These are phyloP conservation scores for Rhingia campestris DNA, from an alignment of 2,888 invertebrate species.

Conservation along the genomic window DNA sequence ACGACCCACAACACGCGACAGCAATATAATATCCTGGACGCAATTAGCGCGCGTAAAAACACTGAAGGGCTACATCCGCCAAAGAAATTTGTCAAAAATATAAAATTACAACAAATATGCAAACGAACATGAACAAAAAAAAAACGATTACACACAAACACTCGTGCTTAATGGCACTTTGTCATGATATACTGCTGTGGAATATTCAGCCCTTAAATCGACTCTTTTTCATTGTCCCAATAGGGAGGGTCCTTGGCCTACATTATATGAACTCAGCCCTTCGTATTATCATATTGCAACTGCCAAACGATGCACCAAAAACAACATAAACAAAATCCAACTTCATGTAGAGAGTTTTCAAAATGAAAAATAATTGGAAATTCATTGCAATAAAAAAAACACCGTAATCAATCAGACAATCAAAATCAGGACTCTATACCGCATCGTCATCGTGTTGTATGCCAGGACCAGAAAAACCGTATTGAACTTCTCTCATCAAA, in stretches of 20 bases:
- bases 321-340: background rate
- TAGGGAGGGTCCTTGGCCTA: slow-evolving; percentile 41
- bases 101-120: slow-evolving; percentile 57
- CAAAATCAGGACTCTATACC: slow-evolving; percentile 42
- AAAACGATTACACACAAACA: slow-evolving; percentile 29
- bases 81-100: slow-evolving; percentile 65
- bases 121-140: slow-evolving; percentile 9
- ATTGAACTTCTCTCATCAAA: slow-evolving; percentile 70
- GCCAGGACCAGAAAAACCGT: slow-evolving; percentile 34
- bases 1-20: slow-evolving; percentile 52
- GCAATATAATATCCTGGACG: slow-evolving; percentile 65
- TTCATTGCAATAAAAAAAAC: slow-evolving; percentile 19
- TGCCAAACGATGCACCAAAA: slow-evolving; percentile 20
- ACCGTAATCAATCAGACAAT: slow-evolving; percentile 65
- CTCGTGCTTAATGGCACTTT: slow-evolving; percentile 54
- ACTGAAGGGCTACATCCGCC: slow-evolving; percentile 56
- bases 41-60: slow-evolving; percentile 65
- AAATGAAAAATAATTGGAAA: slow-evolving; percentile 49
- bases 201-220: slow-evolving; percentile 26
- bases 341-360: background rate
- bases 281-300: slow-evolving; percentile 2
- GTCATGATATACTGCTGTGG: slow-evolving; percentile 53
- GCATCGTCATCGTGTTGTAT: background rate
- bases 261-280: slow-evolving; percentile 1
- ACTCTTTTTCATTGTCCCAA: background rate